Evolutionary conservation across 2,888 invertebrate genomes (phyloP).

Genomic region (Petrolisthes cinctipes): DNA sequence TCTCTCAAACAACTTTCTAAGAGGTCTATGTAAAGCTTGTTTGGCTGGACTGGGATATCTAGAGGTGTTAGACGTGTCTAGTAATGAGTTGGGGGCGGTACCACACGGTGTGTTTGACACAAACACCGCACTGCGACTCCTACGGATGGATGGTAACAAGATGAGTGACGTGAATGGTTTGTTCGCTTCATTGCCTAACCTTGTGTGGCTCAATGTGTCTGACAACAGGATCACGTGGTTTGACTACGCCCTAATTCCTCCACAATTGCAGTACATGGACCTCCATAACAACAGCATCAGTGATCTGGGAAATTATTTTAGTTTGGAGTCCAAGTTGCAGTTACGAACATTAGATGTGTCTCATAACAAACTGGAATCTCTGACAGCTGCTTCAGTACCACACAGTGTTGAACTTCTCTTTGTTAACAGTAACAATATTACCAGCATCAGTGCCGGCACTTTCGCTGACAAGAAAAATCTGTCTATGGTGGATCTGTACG

Average conservation of each 20-base stretch:
- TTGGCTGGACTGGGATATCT: conserved; percentile 86
- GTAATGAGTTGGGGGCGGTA: conserved; percentile 79
- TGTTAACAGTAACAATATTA: conserved; percentile 72
- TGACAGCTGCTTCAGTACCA: conserved; percentile 79
- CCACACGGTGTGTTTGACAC: conserved; percentile 86
- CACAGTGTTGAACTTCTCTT: conserved; percentile 87
- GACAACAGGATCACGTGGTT: conserved; percentile 91
- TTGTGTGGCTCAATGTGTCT: conserved; percentile 91
- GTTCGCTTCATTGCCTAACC: conserved; percentile 84
- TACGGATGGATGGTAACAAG: conserved; percentile 87
- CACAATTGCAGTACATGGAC: conserved; percentile 88
- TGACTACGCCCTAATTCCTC: conserved; percentile 87
- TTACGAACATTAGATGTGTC: conserved; percentile 90
- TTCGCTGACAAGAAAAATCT: conserved; percentile 90
- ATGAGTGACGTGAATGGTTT: conserved; percentile 85
- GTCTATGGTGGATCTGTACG: conserved; percentile 90
- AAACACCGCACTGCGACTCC: conserved; percentile 84
- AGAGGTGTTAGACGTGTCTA: conserved; percentile 84
- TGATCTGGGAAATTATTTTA: conserved; percentile 76
- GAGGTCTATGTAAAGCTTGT: conserved; percentile 76
- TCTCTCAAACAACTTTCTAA: conserved; percentile 70
- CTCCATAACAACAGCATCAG: conserved; percentile 87
- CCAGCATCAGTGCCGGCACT: conserved; percentile 84
- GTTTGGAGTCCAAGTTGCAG: conserved; percentile 75
- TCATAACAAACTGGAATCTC: conserved; percentile 82